These are phyloP conservation scores for Lepus americanus DNA, from an alignment of 2,113 vertebrate species.

Conservation along the genomic window DNA sequence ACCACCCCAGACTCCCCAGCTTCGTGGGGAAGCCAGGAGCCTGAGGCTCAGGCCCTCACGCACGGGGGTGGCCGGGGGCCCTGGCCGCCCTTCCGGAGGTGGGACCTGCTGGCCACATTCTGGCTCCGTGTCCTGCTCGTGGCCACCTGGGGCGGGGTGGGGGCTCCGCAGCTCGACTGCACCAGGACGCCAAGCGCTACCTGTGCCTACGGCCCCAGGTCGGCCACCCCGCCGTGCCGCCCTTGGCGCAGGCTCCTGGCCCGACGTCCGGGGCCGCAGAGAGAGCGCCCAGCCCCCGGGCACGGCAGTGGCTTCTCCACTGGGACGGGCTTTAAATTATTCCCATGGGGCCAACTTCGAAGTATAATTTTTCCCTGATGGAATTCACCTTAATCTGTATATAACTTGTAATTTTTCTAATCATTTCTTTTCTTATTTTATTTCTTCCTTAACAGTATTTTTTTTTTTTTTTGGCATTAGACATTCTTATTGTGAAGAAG, in stretches of 20 bases:
- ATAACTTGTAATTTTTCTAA: constrained; percentile 90
- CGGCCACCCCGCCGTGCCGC: not conserved
- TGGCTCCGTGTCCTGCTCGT: not conserved
- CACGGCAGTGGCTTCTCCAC: not conserved
- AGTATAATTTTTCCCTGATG: constrained; percentile 85
- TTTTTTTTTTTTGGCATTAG: constrained; percentile 81
- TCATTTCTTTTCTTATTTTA: constrained; percentile 88
- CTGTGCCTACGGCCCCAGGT: constrained; percentile 64
- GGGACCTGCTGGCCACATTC: not conserved
- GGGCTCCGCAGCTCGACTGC: not conserved
- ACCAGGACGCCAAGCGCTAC: constrained; percentile 10
- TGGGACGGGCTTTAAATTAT: constrained; percentile 88
- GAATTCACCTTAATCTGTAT: constrained; percentile 91
- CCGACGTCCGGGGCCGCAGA: not conserved
- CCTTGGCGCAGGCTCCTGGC: constrained; percentile 66
- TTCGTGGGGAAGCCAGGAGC: not conserved
- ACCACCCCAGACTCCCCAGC: constrained; percentile 17
- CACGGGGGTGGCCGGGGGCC: not conserved
- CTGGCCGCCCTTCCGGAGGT: not conserved
- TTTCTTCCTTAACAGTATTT: constrained; percentile 96
- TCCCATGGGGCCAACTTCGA: constrained; percentile 88
- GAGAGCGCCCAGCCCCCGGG: not conserved
- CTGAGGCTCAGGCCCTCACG: not conserved
- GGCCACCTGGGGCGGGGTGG: not conserved
- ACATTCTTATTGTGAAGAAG: constrained; percentile 90